These are phyloP conservation scores for Erebia palarica DNA, from an alignment of 2,888 invertebrate species.

Conservation along the genomic window DNA sequence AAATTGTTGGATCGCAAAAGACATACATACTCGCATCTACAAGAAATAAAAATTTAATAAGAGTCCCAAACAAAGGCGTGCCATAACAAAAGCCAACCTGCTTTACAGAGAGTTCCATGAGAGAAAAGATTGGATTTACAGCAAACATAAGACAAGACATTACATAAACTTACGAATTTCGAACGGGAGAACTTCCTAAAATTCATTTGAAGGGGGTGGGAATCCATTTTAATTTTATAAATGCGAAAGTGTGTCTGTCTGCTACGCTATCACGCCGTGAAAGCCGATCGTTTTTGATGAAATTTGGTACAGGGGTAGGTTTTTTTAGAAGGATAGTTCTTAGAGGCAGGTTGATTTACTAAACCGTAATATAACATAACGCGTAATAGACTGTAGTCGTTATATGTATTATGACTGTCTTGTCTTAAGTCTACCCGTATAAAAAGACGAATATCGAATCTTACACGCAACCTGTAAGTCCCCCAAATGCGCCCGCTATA, in stretches of 20 bases:
- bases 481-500: constrained; percentile 19
- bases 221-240: no score
- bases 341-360: no score
- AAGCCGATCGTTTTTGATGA: no score
- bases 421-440: constrained; percentile 12
- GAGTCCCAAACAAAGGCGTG: constrained; percentile 15
- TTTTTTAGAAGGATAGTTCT: no score
- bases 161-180: no score
- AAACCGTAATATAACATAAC: no score
- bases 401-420: constrained; percentile 8
- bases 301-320: no score
- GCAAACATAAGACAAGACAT: background rate
- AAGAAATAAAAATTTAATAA: constrained; percentile 27
- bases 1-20: background rate
- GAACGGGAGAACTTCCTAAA: no score
- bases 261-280: no score
- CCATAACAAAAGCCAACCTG: constrained; percentile 28
- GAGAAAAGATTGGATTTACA: constrained; percentile 9
- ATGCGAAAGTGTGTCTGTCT: no score
- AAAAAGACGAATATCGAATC: constrained; percentile 22
- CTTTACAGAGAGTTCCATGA: constrained; percentile 8
- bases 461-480: constrained; percentile 21
- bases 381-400: no score
- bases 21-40: background rate
- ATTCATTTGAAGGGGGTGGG: no score